Percentiles rank a stretch among this genome's conserved stretches.
These are phyloP conservation scores for Phymastichus coffea DNA, from an alignment of 1,140 invertebrate species.

Conservation along the genomic window DNA sequence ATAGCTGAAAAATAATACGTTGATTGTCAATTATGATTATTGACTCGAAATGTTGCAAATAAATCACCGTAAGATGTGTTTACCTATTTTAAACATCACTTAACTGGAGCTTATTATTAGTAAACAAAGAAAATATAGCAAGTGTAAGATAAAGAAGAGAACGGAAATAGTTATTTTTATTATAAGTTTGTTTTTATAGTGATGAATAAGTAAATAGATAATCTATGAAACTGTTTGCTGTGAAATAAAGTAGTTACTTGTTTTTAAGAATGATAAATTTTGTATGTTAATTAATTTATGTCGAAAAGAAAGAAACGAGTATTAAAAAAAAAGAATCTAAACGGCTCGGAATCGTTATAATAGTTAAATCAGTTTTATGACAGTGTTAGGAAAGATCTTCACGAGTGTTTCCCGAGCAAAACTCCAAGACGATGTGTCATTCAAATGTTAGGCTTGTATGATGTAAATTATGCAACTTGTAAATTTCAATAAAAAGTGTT, in stretches of 20 bases:
- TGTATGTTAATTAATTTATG: conserved; percentile 10
- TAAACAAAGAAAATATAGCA: background rate
- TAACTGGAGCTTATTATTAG: no score
- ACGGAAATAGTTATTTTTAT: conserved; percentile 14
- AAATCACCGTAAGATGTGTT: no score
- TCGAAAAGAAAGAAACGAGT: conserved; percentile 19
- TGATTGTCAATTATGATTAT: no score
- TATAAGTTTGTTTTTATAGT: conserved; percentile 20
- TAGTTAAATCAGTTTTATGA: no score
- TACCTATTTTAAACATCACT: no score
- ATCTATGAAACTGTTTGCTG: conserved; percentile 12
- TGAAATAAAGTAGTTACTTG: conserved; percentile 22
- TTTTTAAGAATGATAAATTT: conserved; percentile 16
- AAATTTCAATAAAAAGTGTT: conserved; percentile 21
- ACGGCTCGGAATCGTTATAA: background rate
- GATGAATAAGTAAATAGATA: conserved; percentile 10
- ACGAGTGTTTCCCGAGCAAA: background rate
- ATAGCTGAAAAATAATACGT: no score
- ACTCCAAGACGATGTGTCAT: conserved; percentile 1
- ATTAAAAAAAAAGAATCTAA: background rate
- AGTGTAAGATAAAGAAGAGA: background rate
- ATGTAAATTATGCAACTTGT: background rate
- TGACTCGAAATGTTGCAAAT: no score
- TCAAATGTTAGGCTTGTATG: conserved; percentile 1
- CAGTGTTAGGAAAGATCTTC: no score